A percentile compares a stretch with the other conserved stretches of the same genome.
Conservation (phyloP, 2,888 invertebrate species). For the Ernsta delagoae region DNA sequence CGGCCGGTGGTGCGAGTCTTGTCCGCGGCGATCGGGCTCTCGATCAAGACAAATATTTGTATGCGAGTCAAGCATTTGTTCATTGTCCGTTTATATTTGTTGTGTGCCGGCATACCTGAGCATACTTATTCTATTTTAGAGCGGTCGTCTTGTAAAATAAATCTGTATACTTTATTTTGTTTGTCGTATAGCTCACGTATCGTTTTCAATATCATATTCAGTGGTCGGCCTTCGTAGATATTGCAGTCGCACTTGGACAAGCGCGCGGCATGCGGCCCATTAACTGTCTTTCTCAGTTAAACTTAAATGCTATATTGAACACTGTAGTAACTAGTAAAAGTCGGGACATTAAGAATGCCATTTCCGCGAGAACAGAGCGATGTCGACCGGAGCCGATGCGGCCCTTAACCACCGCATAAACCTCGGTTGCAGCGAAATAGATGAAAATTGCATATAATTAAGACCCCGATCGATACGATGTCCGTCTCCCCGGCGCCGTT, state of each 20-base stretch:
- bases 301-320: background rate
- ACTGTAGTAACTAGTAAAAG: slow-evolving; percentile 7
- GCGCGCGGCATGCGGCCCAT: too few relatives aligned
- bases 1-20: slow-evolving; percentile 15
- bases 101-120: slow-evolving; percentile 32
- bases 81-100: slow-evolving; percentile 35
- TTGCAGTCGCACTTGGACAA: slow-evolving; percentile 2
- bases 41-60: slow-evolving; percentile 33
- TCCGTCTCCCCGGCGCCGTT: slow-evolving; percentile 38
- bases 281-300: slow-evolving; percentile 21
- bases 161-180: slow-evolving; percentile 31
- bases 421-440: slow-evolving; percentile 52
- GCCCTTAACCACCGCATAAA: slow-evolving; percentile 20
- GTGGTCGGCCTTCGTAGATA: slow-evolving; percentile 28
- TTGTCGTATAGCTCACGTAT: slow-evolving; percentile 21
- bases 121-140: slow-evolving; percentile 34
- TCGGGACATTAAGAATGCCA: slow-evolving; percentile 20
- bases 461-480: slow-evolving; percentile 40
- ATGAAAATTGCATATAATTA: slow-evolving; percentile 61
- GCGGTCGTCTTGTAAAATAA: slow-evolving; percentile 27
- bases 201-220: slow-evolving; percentile 28
- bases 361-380: slow-evolving; percentile 21
- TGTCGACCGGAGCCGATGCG: background rate
- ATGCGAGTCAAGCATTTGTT: slow-evolving; percentile 32
- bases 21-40: slow-evolving; percentile 21